phyloP scores from a whole-genome alignment of 2,113 vertebrate genomes.

The Eptatretus burgeri region DNA sequence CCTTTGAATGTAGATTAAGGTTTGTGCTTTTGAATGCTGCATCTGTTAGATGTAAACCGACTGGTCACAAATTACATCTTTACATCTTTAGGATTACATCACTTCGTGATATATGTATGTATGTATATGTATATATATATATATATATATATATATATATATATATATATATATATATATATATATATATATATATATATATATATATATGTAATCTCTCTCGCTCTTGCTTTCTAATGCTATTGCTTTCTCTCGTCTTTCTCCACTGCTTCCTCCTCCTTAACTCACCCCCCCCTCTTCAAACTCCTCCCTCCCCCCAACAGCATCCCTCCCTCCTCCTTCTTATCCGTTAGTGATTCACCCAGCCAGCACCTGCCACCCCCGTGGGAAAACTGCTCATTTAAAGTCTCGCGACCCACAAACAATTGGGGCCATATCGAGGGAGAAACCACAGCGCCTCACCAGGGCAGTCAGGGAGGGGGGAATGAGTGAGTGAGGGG shows the following conservation, averaged over 20 bases:
- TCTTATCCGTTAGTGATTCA: background rate
- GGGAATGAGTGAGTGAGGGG: too few relatives aligned
- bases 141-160: background rate
- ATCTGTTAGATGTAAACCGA: too few relatives aligned
- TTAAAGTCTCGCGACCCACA: slow-evolving; percentile 6
- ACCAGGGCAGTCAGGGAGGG: too few relatives aligned
- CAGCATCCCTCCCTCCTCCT: background rate
- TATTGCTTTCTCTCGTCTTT: background rate
- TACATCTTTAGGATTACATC: too few relatives aligned
- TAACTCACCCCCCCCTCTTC: background rate
- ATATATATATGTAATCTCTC: background rate
- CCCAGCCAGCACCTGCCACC: slow-evolving; percentile 4
- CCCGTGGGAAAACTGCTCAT: slow-evolving; percentile 6
- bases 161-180: background rate
- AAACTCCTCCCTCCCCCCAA: background rate
- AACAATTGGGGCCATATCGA: background rate
- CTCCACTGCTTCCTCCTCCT: background rate
- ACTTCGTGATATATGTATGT: background rate
- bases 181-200: background rate
- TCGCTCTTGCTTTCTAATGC: background rate
- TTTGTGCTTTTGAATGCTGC: too few relatives aligned
- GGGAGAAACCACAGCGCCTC: too few relatives aligned
- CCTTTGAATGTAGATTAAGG: too few relatives aligned
- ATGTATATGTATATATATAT: background rate
- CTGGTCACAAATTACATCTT: too few relatives aligned